Evolutionary conservation across 1,140 invertebrate species (phyloP), one percentile per base, ranked within the genome.

Genomic region (Psilanteris sp.): DNA sequence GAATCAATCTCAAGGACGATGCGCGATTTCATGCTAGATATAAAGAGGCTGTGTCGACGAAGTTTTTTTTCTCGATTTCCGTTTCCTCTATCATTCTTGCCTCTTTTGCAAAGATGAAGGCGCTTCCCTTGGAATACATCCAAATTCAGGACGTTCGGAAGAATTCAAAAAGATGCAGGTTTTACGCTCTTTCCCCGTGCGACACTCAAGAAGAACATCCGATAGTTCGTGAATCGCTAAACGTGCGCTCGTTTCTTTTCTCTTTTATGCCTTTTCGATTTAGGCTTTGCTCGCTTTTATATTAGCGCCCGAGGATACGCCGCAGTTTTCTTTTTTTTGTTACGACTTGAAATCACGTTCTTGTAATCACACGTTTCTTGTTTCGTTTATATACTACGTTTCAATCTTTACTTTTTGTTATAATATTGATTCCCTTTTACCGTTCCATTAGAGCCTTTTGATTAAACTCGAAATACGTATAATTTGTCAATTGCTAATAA

Each of bases 141-240:
- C 70, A 61, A 74, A 74, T 61, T 59, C 37, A 52, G 46, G 43
- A 37, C n/a, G 44, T 46, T 66, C 54, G 18, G 24, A 31, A 27
- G 54, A 36, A 74, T 74, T 74, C 61, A 67, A 61, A 73, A 74
- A 67, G 70, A 74, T 74, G 61, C 70, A 67, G 44, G 61, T 59
- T 67, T 74, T 61, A 66, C 44, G 54, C 37, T 26, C 54, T 74
- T 74, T 66, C 44, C 54, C 54, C 54, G 44, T 46, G 9, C 52
- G 54, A 67, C 59, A 57, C 70, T 50, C 36, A 22, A 43, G 52
- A 66, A 73, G 59, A 73, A 66, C 59, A 64, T 73, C 59, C 70
- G 70, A 57, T 73, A 52, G 50, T 66, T 73, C 43, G 50, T 52
- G 31, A 73, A 57, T 52, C 41, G 59, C 59, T 66, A 64, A 72